These are phyloP conservation scores for Spatulosminthurus flaviceps DNA, from an alignment of 2,888 invertebrate species.

Conservation along the genomic window DNA sequence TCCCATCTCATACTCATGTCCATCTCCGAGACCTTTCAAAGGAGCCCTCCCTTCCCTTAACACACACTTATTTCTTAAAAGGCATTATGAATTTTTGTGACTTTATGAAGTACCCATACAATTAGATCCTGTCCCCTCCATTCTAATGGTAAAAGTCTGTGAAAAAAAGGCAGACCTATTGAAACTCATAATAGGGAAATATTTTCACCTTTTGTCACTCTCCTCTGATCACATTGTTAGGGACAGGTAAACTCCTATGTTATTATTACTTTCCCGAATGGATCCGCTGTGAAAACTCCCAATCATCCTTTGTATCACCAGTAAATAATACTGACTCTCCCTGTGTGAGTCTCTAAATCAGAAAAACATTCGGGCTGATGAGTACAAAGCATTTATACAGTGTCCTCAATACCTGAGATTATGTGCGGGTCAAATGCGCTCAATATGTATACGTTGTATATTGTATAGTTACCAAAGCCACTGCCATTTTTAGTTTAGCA, in stretches of 20 bases:
- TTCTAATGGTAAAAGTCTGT: background rate
- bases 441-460: too few relatives aligned
- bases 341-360: too few relatives aligned
- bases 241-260: slow-evolving; percentile 11
- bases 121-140: slow-evolving; percentile 22
- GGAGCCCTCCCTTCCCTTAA: background rate
- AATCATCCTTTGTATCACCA: background rate
- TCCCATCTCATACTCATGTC: slow-evolving; percentile 2
- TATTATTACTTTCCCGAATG: slow-evolving; percentile 5
- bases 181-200: slow-evolving; percentile 2
- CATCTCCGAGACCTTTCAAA: background rate
- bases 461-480: too few relatives aligned
- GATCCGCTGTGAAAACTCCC: background rate
- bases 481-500: too few relatives aligned
- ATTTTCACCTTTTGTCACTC: slow-evolving; percentile 20
- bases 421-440: too few relatives aligned
- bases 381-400: too few relatives aligned
- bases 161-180: background rate
- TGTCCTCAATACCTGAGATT: too few relatives aligned
- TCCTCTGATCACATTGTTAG: background rate
- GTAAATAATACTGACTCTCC: background rate
- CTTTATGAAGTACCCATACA: slow-evolving; percentile 35
- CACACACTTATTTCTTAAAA: slow-evolving; percentile 31
- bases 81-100: slow-evolving; percentile 36
- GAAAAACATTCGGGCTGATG: too few relatives aligned